Evolutionary conservation across 2,113 vertebrate species (phyloP).

Genomic region (Spea bombifrons): DNA sequence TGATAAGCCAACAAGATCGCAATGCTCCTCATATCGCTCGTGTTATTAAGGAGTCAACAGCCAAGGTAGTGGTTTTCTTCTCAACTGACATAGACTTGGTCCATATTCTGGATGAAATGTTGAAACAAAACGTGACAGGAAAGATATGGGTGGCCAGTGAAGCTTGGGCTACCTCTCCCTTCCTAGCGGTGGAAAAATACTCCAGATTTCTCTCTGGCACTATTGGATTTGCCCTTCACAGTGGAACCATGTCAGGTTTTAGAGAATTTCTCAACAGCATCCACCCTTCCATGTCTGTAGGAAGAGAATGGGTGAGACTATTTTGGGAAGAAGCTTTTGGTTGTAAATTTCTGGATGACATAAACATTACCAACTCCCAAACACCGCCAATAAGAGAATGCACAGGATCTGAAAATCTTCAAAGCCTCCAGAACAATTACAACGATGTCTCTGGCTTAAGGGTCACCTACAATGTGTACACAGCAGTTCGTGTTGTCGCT

Average conservation of each 20-base stretch:
- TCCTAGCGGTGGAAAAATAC: neutral
- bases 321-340: slow-evolving; percentile 36
- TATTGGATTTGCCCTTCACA: slow-evolving; percentile 32
- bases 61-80: slow-evolving; percentile 39
- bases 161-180: slow-evolving; percentile 25
- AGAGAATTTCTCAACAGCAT: slow-evolving; percentile 28
- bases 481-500: slow-evolving; percentile 55
- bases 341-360: slow-evolving; percentile 4
- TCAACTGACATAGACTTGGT: slow-evolving; percentile 18
- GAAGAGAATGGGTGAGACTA: slow-evolving; percentile 9
- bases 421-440: neutral
- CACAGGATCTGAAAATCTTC: neutral
- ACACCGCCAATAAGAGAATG: slow-evolving; percentile 1
- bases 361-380: neutral
- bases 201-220: slow-evolving; percentile 27
- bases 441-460: slow-evolving; percentile 21
- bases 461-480: slow-evolving; percentile 24
- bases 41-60: slow-evolving; percentile 32
- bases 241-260: slow-evolving; percentile 39
- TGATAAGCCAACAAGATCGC: neutral
- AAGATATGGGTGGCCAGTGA: slow-evolving; percentile 37
- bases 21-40: slow-evolving; percentile 28
- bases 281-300: slow-evolving; percentile 4
- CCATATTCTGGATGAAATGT: slow-evolving; percentile 26
- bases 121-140: slow-evolving; percentile 9